Evolutionary conservation across 2,888 invertebrate genomes (phyloP).

Genomic region (Saturnia japonica): DNA sequence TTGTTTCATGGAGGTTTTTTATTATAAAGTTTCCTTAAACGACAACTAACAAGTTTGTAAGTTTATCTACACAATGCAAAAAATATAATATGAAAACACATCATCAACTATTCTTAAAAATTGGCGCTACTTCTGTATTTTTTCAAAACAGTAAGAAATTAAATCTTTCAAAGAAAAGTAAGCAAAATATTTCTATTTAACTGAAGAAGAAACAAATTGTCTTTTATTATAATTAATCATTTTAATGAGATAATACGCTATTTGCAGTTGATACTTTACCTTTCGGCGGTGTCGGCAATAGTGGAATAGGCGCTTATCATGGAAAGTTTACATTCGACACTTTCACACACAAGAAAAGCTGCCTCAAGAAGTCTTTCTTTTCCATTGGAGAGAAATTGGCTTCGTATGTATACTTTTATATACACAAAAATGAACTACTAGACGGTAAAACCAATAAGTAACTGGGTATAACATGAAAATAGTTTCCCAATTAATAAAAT

Average conservation of each 20-base stretch:
- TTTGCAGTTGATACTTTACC: constrained; percentile 93
- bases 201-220: not conserved
- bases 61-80: no score
- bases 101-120: no score
- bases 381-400: constrained; percentile 84
- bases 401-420: constrained; percentile 53
- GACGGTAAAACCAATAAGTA: no score
- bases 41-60: no score
- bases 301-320: constrained; percentile 97
- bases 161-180: no score
- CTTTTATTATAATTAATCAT: not conserved
- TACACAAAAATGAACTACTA: not conserved
- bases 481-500: no score
- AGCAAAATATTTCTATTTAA: not conserved
- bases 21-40: no score
- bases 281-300: constrained; percentile 97
- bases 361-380: constrained; percentile 87
- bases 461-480: no score
- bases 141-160: no score
- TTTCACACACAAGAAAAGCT: constrained; percentile 95
- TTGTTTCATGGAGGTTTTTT: no score
- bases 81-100: no score
- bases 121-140: no score
- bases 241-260: not conserved
- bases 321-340: constrained; percentile 95